Evolutionary conservation across 2,113 vertebrate species (phyloP), one percentile per base, ranked within the genome.

Genomic region (Colistium nudipinnis): DNA sequence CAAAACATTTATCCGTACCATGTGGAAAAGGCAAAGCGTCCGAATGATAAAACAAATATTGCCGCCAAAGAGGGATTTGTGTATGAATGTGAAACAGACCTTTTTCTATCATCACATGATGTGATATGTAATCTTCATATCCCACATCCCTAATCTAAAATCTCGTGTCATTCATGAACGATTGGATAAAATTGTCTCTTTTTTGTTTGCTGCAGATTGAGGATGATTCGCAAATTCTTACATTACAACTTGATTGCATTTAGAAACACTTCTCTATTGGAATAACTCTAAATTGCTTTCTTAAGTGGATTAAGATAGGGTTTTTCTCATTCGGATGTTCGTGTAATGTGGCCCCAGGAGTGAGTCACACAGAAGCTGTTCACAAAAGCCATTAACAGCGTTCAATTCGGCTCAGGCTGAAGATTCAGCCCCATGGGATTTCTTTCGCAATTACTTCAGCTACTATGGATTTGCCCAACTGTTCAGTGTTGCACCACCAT

Each of bases 301-400:
- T 85, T 62, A 74, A 80, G 51, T 82, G 81, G 83, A 86, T 85
- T 83, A 81, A 73, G 71, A 77, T 38, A 54, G 72, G 70, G 59
- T 86, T 87, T 45, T 81, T 87, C 22, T 83, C 79, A 75, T 84
- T 81, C 16, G 9, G 39, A 70, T 80, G 74, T 81, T 81, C 55
- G 57, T 80, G 72, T 73, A 79, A 80, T 70, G 63, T 78, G 60
- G 71, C 70, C 57, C 63, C 72, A 74, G 69, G 77, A 86, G 76
- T 75, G 70, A 85, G 30, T 87, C 83, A 68, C 59, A 30, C 73
- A 72, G 72, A 61, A 80, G 60, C 62, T 84, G 55, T 72, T 80
- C 82, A 78, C 48, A 65, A 74, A 81, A 78, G 69, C 79, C 74
- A 86, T 90, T 87, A 81, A 79, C 64, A 82, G 51, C 33, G 63